Conservation (phyloP, 2,797 vertebrate genomes). For the Diceros bicornis region DNA sequence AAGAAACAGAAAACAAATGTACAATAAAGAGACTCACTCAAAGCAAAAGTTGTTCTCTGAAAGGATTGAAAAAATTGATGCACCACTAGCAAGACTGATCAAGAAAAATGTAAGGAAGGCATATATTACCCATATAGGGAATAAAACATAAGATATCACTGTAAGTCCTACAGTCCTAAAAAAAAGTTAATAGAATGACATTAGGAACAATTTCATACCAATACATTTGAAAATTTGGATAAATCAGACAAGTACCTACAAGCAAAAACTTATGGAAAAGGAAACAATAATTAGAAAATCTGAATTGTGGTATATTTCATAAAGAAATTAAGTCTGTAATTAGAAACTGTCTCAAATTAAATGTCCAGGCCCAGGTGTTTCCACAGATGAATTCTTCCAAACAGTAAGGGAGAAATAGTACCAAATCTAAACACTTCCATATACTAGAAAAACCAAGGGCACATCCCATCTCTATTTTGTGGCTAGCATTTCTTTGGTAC, state of each 20-base stretch:
- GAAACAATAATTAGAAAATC: slow-evolving; percentile 26
- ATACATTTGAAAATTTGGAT: background rate
- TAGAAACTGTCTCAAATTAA: background rate
- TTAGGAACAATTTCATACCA: background rate
- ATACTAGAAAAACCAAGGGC: background rate
- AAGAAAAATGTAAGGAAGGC: background rate
- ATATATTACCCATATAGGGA: background rate
- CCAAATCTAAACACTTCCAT: slow-evolving; percentile 3
- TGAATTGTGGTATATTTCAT: background rate
- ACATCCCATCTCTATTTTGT: background rate
- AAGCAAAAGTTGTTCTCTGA: background rate
- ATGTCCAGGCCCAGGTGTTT: background rate
- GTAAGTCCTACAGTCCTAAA: background rate
- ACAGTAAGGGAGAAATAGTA: background rate
- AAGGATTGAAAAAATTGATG: background rate
- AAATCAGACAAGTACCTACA: background rate
- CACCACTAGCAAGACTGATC: background rate
- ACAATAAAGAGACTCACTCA: background rate
- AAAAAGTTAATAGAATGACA: background rate
- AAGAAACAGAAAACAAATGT: background rate
- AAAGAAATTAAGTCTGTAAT: background rate
- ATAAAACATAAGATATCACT: background rate
- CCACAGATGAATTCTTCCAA: background rate
- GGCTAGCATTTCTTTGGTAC: background rate
- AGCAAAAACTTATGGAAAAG: background rate